Evolutionary conservation across 2,888 invertebrate species (phyloP).

Genomic region (Pseudanteris insignis): DNA sequence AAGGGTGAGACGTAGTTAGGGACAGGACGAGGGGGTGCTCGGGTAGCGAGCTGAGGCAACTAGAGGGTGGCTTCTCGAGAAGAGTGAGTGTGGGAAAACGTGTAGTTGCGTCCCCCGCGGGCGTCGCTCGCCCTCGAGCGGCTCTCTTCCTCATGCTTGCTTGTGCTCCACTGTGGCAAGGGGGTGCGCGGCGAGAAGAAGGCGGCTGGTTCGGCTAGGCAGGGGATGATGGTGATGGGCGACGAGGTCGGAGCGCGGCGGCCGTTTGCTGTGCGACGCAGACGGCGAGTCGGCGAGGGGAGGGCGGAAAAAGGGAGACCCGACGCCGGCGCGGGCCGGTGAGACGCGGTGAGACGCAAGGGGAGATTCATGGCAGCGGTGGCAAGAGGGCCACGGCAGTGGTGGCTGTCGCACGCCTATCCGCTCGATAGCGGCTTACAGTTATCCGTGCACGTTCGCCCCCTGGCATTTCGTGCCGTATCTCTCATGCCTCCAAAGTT

Average conservation of each 20-base stretch:
- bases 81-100: constrained; percentile 56
- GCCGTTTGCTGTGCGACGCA: constrained; percentile 21
- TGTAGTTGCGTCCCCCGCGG: constrained; percentile 51
- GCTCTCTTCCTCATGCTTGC: constrained; percentile 45
- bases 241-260: too few species aligned
- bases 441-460: constrained; percentile 58
- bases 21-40: constrained; percentile 36
- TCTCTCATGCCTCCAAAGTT: constrained; percentile 43
- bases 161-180: constrained; percentile 20
- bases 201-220: constrained; percentile 34
- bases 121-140: constrained; percentile 33
- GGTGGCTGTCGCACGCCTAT: constrained; percentile 59
- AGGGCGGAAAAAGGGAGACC: constrained; percentile 46
- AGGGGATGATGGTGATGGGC: constrained; percentile 39
- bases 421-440: constrained; percentile 66
- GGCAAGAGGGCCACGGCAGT: constrained; percentile 44
- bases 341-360: too few species aligned
- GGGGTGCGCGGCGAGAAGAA: constrained; percentile 39
- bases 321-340: constrained; percentile 43
- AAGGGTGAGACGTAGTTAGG: constrained; percentile 48
- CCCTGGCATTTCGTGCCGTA: constrained; percentile 48
- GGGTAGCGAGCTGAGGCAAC: constrained; percentile 18
- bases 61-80: constrained; percentile 44
- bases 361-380: constrained; percentile 48
- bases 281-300: constrained; percentile 42